Base-by-base conservation (phyloP, 2,888 invertebrate species). In the Lasioglossum malachurum region DNA sequence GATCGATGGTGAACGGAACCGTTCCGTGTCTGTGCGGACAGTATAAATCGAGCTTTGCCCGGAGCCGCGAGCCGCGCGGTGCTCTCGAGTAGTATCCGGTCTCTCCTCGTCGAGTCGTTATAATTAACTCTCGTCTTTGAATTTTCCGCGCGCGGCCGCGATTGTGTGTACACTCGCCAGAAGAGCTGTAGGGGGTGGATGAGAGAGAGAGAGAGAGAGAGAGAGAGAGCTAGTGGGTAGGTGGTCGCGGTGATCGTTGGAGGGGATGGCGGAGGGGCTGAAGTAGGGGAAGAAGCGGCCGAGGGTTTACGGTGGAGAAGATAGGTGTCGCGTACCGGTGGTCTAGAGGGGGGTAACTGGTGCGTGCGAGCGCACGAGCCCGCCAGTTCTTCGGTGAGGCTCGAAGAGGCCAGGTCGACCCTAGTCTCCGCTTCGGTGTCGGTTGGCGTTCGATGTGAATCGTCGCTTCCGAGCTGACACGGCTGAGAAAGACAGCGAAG, bases 311-410 rank as follows among this genome's bases (percentile, higher is more conserved):
- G 86, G 73, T 72, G 87, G 85, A 81, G 82, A 82, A 57, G 85
- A 60, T 78, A 87, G 88, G 82, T 78, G 90, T 85, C 84, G 84
- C 80, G 88, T 73, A 74, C 31, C 73, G 19, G 38, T 41, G 74
- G 44, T 38, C 31, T 35, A 41, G 80, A 80, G 38, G 46, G 74
- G 80, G 67, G 8, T 67, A 38, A 80, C 69, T 86, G 67, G 80
- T 86, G 83, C 88, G 88, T 85, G 88, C 80, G 82, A 77, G 86
- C 84, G 78, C 78, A 77, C 81, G 84, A 88, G 87, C 92, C 91
- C 92, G 92, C 91, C 93, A 94, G 94, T 94, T 91, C 93, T 92
- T 92, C 92, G 93, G 91, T 90, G 92, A 93, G 91, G 91, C 93
- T 93, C 92, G 92, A 83, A 81, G 87, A 87, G 91, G 91, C 83